These are phyloP conservation scores for Andricus grossulariae DNA, from an alignment of 1,140 invertebrate species.

Conservation along the genomic window DNA sequence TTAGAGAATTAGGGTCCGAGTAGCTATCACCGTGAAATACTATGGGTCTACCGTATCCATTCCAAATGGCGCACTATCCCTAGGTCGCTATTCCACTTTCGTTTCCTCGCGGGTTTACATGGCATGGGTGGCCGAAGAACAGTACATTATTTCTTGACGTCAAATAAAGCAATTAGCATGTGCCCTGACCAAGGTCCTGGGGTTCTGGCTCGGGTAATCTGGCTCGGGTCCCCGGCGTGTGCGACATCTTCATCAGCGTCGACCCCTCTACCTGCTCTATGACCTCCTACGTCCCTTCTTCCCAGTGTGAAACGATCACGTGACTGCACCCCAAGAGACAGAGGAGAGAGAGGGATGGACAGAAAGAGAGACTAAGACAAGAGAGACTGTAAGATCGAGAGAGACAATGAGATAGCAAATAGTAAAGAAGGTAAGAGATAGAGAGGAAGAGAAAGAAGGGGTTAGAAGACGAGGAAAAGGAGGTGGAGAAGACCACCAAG, in stretches of 20 bases:
- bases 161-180: constrained; percentile 78
- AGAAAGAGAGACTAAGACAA: constrained; percentile 37
- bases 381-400: background rate
- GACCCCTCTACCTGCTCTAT: constrained; percentile 46
- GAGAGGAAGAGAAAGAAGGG: constrained; percentile 29
- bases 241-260: constrained; percentile 75
- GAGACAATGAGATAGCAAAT: constrained; percentile 28
- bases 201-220: constrained; percentile 72
- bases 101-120: constrained; percentile 58
- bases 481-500: constrained; percentile 45
- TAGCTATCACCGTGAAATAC: constrained; percentile 18
- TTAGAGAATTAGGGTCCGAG: constrained; percentile 23
- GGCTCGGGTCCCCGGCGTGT: constrained; percentile 70
- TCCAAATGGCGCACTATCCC: constrained; percentile 25
- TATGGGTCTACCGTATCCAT: background rate
- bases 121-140: constrained; percentile 45
- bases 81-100: constrained; percentile 41
- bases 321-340: constrained; percentile 51
- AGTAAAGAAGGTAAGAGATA: background rate
- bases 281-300: constrained; percentile 24
- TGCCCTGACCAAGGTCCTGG: constrained; percentile 70
- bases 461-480: constrained; percentile 31
- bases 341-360: constrained; percentile 33
- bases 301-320: constrained; percentile 40
- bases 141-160: constrained; percentile 76